Base-by-base conservation (phyloP, 2,113 vertebrate genomes). In the Hydrolagus affinis region DNA sequence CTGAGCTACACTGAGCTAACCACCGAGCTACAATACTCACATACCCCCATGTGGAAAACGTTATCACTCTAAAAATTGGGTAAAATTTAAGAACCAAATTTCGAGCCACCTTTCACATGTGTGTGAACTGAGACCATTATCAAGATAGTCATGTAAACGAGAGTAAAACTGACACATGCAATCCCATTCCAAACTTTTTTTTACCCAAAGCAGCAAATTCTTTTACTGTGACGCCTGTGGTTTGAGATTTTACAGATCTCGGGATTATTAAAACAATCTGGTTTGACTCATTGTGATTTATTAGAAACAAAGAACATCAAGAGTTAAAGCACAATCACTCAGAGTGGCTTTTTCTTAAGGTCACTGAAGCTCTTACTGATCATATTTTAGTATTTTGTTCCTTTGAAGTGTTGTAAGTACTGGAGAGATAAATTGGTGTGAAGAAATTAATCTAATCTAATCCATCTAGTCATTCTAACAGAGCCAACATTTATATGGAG, bases 191-290 rank as follows among this genome's bases (percentile, higher is more conserved):
- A 10, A 83, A 83, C 30, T 64, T 10, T 44, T 6, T 44, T 68
- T 83, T 68, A n/a, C n/a, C 60, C 78, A 83, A 83, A 83, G 78
- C 78, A 83, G 25, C 62, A 83, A 66, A 83, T 83, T 66, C 62
- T 83, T 66, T 83, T 28, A 83, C 32, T 25, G 66, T 66, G 78
- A 68, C 15, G 64, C 11, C 60, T 32, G 25, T 83, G 62, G 66
- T 66, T 66, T 83, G 78, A 83, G 78, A 83, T 68, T 21, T 83
- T 28, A 66, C 60, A 83, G 78, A 68, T 83, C 60, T 83, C 60
- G 32, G 62, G 10, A 32, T 83, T 83, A 83, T 66, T 64, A 68
- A 83, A 83, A 32, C 78, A 83, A 28, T 83, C 30, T 66, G 62
- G 78, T 83, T 83, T 64, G 60, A 83, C 62, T 83, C 62, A 83